Base-by-base conservation (phyloP, 2,797 vertebrate species). In the Clarias pachynema region DNA sequence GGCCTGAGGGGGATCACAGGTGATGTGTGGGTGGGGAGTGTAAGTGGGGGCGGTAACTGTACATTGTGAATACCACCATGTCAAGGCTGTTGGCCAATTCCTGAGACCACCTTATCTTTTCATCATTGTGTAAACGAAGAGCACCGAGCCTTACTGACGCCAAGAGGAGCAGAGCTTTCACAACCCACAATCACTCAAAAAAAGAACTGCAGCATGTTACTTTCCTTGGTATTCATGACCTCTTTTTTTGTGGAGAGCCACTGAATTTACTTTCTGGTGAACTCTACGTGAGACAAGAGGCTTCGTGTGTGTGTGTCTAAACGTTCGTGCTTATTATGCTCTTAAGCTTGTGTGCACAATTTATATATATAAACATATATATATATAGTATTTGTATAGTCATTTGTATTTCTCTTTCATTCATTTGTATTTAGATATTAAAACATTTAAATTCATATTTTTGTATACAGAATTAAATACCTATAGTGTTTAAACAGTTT, bases 11-110 rank as follows among this genome's bases (percentile, higher is more conserved):
- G 89, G 92, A 94, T 95, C 94, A 88, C 95, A 95, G 93, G 89
- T 92, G 87, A 6, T 7, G 83, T 88, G 90, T 91, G 87, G 91
- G 91, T 90, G 84, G 92, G 91, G 88, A 75, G 77, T 87, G 87
- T 85, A 86, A 86, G 75, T 22, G 49, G 12, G 59, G 87, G 87
- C 22, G 79, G 57, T 90, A 91, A 88, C 87, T 89, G 88, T 89
- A 81, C 79, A 66, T 80, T 75, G 31, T 83, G 74, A 79, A 82
- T 86, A 89, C 91, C 91, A 91, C 91, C 87, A 90, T 87, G 90
- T 90, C 87, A 92, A 91, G 92, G 90, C 91, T 93, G 91, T 93
- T 94, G 93, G 94, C 94, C 94, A 93, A 95, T 94, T 94, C 94
- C 89, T 93, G 81, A 90, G 92, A 93, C 94, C 93, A 92, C 92